A percentile compares a stretch with the other conserved stretches of the same genome.
These are phyloP conservation scores for Scotopteryx bipunctaria DNA, from an alignment of 2,888 invertebrate species.

Conservation along the genomic window DNA sequence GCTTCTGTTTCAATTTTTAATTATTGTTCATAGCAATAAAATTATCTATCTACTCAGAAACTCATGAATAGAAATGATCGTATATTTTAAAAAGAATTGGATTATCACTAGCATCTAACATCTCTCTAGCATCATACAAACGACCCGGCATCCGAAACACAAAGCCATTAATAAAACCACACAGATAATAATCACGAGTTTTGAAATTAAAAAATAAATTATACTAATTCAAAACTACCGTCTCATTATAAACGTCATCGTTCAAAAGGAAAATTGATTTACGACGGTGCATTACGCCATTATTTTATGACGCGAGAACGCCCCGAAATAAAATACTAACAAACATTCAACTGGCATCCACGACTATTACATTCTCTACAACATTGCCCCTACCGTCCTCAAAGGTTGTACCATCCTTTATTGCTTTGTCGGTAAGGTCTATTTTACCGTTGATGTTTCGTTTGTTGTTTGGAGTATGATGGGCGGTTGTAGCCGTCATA, in stretches of 20 bases:
- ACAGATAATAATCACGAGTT: constrained; percentile 61
- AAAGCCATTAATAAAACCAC: constrained; percentile 56
- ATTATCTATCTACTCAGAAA: constrained; percentile 7
- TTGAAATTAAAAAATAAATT: constrained; percentile 56
- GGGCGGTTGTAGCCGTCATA: constrained; percentile 69
- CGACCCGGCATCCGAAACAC: constrained; percentile 40
- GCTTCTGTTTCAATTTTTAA: neutral
- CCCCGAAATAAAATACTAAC: constrained; percentile 82
- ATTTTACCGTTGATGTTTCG: constrained; percentile 37
- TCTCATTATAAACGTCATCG: constrained; percentile 77
- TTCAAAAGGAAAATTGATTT: constrained; percentile 81
- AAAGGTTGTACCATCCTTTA: constrained; percentile 38
- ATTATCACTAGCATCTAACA: constrained; percentile 20
- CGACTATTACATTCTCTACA: constrained; percentile 74
- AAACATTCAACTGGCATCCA: constrained; percentile 81
- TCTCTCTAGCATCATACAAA: constrained; percentile 28
- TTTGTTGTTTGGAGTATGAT: constrained; percentile 44
- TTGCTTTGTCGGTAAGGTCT: constrained; percentile 37
- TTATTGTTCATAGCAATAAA: neutral
- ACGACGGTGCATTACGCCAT: constrained; percentile 80
- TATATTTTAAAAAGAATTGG: constrained; percentile 19
- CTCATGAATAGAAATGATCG: constrained; percentile 18
- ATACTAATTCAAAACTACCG: constrained; percentile 72
- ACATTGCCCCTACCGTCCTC: constrained; percentile 34
- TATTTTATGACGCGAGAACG: constrained; percentile 82